Base-by-base conservation (phyloP, 2,888 invertebrate species). In the Cosmorhoe ocellata region DNA sequence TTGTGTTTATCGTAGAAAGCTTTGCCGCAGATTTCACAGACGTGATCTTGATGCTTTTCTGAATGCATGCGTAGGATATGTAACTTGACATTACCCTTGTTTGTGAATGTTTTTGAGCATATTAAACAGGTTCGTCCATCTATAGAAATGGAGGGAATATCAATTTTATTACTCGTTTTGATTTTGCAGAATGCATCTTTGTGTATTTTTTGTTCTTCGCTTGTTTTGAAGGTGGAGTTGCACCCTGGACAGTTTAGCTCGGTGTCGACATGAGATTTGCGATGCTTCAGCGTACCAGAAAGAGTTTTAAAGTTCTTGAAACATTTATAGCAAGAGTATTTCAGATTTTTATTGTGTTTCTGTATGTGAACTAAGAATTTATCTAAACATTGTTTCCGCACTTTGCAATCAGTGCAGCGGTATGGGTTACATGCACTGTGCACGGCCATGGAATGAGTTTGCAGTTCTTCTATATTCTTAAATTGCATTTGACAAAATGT, bases 351-450 rank as follows among this genome's bases (percentile, higher is more conserved):
- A 51, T 91, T 88, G 66, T 94, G 94, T 26, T 90, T 82, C 62
- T 89, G 90, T 0, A 93, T 91, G 63, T 94, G 94, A 5, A 70
- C 52, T 1, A 85, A 11, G 27, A 83, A 85, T 7, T 63, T 69
- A 10, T 83, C 74, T 0, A 85, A 61, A 8, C 66, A 51, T 26
- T 79, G 45, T 43, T 79, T 85, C 2, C 75, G 69, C 0, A 64
- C 59, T 33, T 79, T 79, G 60, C 94, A 94, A 64, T 93, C 92
- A 0, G 91, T 91, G 67, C 94, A 94, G 66, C 92, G 87, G 67
- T 92, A 94, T 36, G 92, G 91, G 10, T 93, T 90, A 40, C 92
- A 90, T 53, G 92, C 91, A 47, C 91, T 90, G 64, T 94, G 94
- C 43, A 89, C 87, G 31, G 86, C 81, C 56, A 91, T 84, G 24